Base-by-base conservation (phyloP, 2,888 invertebrate genomes). In the Cantharis rufa region DNA sequence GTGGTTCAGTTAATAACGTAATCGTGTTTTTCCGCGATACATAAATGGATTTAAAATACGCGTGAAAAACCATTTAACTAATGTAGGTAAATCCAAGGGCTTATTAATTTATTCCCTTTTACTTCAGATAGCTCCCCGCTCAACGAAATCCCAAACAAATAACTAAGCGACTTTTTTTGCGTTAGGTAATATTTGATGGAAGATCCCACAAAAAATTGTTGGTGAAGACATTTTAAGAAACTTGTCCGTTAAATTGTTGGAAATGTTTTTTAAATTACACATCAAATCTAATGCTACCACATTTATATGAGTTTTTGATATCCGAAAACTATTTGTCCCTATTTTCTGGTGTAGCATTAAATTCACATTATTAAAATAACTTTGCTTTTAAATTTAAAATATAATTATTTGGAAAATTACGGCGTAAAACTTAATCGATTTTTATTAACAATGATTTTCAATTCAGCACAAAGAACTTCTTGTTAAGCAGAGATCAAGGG, bases 391-490 rank as follows among this genome's bases (percentile, higher is more conserved):
- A 48, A 7, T 48, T 48, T 48, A n/a, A n/a, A 48, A 48, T 48
- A n/a, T n/a, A 21, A 66, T 66, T 21, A 66, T 9, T 10, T 4
- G 11, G 10, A 24, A 63, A 63, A 63, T 66, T 66, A 1, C 24
- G 9, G 11, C 5, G 2, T 9, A 10, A 21, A 16, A 64, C 15
- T 64, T 16, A 76, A 80, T 80, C 77, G 24, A 66, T 66, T 66
- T 77, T 78, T 79, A 81, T 81, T 81, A 80, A 80, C 78, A 78
- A 78, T 75, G 79, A 81, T 81, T 81, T 81, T 81, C 81, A 81
- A 81, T 81, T 81, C 75, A 70, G 78, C 80, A 78, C 78, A 75
- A 78, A 66, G 15, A 62, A 71, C 71, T 69, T 71, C 68, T 68
- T 71, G 76, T 72, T 77, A 79, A 79, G 76, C 74, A 74, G 69